Evolutionary conservation across 2,888 invertebrate species (phyloP).

Genomic region (Heliconius erato): DNA sequence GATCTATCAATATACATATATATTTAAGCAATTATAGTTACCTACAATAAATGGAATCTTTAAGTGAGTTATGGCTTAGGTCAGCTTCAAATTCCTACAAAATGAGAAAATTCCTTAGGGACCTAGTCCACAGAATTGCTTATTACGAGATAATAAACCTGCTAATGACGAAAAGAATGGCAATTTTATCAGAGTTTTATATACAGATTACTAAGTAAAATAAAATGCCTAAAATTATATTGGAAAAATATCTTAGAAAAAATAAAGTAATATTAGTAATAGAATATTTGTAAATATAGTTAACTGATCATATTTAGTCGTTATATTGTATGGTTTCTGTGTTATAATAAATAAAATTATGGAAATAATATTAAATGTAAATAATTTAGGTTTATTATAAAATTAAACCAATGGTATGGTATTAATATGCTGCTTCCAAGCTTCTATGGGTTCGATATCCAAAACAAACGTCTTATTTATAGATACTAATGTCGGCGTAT

Average conservation of each 20-base stretch:
- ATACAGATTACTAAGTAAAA: background rate
- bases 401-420: background rate
- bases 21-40: conserved; percentile 1
- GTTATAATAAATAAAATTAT: background rate
- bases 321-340: background rate
- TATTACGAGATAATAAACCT: conserved; percentile 37
- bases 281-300: conserved; percentile 1
- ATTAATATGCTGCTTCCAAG: background rate
- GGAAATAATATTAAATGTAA: background rate
- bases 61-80: conserved; percentile 34
- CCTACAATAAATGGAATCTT: conserved; percentile 31
- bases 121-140: conserved; percentile 29
- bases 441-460: background rate
- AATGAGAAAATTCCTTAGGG: conserved; percentile 48
- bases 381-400: background rate
- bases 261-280: background rate
- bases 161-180: conserved; percentile 9
- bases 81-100: conserved; percentile 44
- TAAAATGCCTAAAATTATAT: no score
- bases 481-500: no score
- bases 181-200: no score
- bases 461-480: background rate
- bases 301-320: background rate
- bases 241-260: background rate
- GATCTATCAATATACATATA: background rate